Evolutionary conservation across 2,888 invertebrate genomes (phyloP), one percentile per base, ranked within the genome.

Genomic region (Volucella zonaria): DNA sequence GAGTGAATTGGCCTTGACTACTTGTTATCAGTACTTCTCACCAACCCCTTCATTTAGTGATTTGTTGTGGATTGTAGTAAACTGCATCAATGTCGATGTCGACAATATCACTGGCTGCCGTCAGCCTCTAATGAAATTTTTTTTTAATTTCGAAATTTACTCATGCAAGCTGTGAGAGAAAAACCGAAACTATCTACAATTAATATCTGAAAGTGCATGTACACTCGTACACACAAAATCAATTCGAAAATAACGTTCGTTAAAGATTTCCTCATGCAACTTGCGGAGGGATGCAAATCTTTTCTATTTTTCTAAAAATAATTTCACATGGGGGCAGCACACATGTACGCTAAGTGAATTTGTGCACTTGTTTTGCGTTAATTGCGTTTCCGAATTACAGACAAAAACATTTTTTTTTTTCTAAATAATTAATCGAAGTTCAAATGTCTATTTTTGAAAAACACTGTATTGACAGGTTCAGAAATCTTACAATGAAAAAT

Each of bases 1-100:
- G 81, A 74, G 81, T 74, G 83, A 83, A 83, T 83, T 88, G 88
- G 86, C 88, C 88, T 88, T 88, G 88, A 88, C 87, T 87, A 86
- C 85, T 88, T 81, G 85, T 88, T 88, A 89, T 88, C 88, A 88
- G 86, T 87, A 54, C 73, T 49, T 47, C 47, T 56, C 3, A 10
- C 4, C 31, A 38, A 12, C 14, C 15, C 47, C 18, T 14, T 70
- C 23, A 47, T 64, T 68, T 58, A 78, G 62, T 78, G 75, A 71
- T 71, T 56, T 61, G 71, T 40, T 62, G 66, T 51, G 82, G 82
- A 81, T 81, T 76, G 76, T 64, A 68, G n/a, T 42, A 14, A 75
- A 38, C 12, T 71, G 49, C 64, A 59, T 54, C 49, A 15, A 2
- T 18, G 43, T 59, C 51, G 66, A 38, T 38, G 31, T 31, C 31